These are phyloP conservation scores for Riparia riparia DNA, from an alignment of 2,113 vertebrate species.

Conservation along the genomic window DNA sequence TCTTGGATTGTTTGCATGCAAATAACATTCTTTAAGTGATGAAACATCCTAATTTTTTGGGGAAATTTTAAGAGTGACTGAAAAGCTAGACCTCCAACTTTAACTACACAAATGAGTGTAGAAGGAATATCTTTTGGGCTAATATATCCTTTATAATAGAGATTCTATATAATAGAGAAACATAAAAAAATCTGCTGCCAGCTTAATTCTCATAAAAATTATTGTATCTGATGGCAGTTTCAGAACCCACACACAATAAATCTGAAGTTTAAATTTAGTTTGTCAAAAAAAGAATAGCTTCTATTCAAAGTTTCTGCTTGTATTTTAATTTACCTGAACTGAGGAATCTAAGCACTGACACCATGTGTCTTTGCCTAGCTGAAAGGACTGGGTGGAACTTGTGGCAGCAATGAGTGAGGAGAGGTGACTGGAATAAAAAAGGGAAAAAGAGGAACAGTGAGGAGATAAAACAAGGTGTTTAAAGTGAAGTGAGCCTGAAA, in stretches of 20 bases:
- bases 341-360: neutral
- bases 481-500: neutral
- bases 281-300: neutral
- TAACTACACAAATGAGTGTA: neutral
- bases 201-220: neutral
- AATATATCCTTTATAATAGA: neutral
- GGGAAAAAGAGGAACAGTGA: neutral
- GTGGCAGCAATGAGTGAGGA: neutral
- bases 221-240: neutral
- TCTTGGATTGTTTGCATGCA: neutral
- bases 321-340: neutral
- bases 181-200: neutral
- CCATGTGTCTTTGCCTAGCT: accelerated
- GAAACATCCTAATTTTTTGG: neutral
- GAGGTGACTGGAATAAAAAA: neutral
- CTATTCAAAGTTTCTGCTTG: neutral
- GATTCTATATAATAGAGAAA: neutral
- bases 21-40: neutral
- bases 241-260: neutral
- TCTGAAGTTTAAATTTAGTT: neutral
- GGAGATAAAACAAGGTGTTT: neutral
- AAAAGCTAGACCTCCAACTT: neutral
- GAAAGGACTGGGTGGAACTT: neutral
- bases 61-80: neutral
- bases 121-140: neutral